Conservation (phyloP, 2,113 vertebrate genomes). For the Eulemur rufifrons region DNA sequence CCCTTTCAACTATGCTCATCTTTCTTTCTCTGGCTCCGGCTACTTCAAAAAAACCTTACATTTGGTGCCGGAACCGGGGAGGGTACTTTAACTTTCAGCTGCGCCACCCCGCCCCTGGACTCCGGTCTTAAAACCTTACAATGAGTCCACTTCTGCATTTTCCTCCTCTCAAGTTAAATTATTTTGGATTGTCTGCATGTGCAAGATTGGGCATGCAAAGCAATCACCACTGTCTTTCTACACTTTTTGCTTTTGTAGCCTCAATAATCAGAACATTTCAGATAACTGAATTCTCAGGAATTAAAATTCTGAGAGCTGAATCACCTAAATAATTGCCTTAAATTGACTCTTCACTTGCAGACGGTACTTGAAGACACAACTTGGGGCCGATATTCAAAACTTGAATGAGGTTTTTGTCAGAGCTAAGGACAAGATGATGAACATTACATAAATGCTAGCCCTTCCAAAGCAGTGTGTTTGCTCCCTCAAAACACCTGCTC, state of each 20-base stretch:
- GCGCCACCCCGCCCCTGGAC: no score
- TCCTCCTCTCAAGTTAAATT: slow-evolving; percentile 28
- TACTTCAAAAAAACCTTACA: no score
- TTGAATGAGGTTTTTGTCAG: neutral
- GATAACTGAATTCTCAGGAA: neutral
- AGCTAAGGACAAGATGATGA: neutral
- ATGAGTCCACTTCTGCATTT: neutral
- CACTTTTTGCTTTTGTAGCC: neutral
- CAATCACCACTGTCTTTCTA: neutral
- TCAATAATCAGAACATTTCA: slow-evolving; percentile 18
- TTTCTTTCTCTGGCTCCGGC: no score
- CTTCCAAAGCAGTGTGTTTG: neutral
- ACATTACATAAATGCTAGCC: neutral
- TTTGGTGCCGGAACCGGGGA: no score
- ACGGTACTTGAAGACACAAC: neutral
- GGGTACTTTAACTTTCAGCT: no score
- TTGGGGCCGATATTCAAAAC: neutral
- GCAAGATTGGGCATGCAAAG: neutral
- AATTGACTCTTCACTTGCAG: neutral
- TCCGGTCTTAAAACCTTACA: no score
- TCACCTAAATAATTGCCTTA: slow-evolving; percentile 39
- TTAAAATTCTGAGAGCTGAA: slow-evolving; percentile 41
- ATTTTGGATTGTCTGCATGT: neutral
- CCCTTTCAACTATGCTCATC: no score
- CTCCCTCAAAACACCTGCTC: neutral